phyloP scores from a whole-genome alignment of 1,140 invertebrate genomes.

The Pteromalus puparum region DNA sequence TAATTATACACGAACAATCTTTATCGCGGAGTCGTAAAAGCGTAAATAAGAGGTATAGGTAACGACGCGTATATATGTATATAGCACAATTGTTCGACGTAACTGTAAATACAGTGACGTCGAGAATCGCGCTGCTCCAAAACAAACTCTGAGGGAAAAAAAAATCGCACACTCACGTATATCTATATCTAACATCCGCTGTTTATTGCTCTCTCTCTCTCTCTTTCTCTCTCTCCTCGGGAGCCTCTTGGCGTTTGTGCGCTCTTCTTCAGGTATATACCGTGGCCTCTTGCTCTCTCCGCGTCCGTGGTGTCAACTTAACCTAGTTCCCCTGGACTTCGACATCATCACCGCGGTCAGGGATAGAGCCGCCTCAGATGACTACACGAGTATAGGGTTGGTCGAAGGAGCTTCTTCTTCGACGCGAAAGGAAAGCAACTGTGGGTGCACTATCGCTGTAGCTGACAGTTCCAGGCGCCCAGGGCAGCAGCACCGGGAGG shows the following conservation, averaged over 20 bases:
- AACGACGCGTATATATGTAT: not conserved
- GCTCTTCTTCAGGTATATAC: not conserved
- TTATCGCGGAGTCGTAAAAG: not conserved
- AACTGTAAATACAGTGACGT: not conserved
- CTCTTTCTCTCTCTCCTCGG: not conserved
- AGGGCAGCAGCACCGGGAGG: conserved; percentile 32
- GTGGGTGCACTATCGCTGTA: not conserved
- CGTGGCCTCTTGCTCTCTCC: not conserved
- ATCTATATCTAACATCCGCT: not conserved
- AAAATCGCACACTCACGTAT: not conserved
- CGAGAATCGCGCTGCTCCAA: not conserved
- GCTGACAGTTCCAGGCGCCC: not conserved
- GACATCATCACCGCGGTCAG: conserved; percentile 21
- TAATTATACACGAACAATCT: not conserved
- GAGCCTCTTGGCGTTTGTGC: not conserved
- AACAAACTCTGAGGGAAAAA: not conserved
- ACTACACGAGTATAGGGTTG: not conserved
- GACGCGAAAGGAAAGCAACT: not conserved
- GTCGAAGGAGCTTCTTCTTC: not conserved
- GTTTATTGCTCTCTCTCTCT: not conserved
- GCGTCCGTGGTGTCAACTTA: conserved; percentile 31
- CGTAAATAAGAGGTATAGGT: too few relatives aligned
- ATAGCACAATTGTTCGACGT: not conserved
- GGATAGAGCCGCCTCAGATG: not conserved
- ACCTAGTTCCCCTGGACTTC: conserved; percentile 19